Evolutionary conservation across 2,888 invertebrate species (phyloP), one percentile per base, ranked within the genome.

Genomic region (Drosophila prolongata): DNA sequence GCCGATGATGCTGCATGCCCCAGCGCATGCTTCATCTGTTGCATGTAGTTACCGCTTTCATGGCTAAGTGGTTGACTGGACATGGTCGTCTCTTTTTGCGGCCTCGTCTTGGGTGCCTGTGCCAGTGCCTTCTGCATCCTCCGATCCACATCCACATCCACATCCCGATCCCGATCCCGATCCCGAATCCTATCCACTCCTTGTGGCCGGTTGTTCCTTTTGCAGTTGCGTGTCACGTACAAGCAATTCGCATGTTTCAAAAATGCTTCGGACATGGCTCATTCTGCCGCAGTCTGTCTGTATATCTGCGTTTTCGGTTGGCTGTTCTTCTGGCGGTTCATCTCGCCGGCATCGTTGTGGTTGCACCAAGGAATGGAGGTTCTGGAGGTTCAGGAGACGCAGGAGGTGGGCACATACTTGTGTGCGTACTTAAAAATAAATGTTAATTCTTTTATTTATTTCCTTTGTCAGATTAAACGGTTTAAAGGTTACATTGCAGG

Each of bases 191-290:
- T 24, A 54, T 62, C 75, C 76, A 57, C 71, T 79, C 68, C 65
- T 65, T 65, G 42, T 44, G 38, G 40, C 38, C 55, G 37, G 53
- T 34, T 74, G 74, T 78, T 84, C 77, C 79, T 71, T 79, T 81
- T 78, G 83, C 82, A 82, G 82, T 90, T 91, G 90, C 90, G 90
- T 90, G 90, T 91, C 90, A 90, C 90, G 91, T 90, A 90, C 90
- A 90, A 89, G 89, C 90, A 90, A 90, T 91, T 91, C 91, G 89
- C 90, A 90, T 90, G 91, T 90, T 90, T 90, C 90, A 83, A 89
- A 86, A 89, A 88, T 88, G 89, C 89, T 83, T 87, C 71, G 71
- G 79, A 89, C 90, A 89, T 89, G 89, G 84, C 83, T 72, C 81
- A 83, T 85, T 87, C 60, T 73, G 54, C 64, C 24, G 27, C 35